Evolutionary conservation across 2,797 vertebrate species (phyloP), one percentile per base, ranked within the genome.

Genomic region (Silurus lanzhouensis): DNA sequence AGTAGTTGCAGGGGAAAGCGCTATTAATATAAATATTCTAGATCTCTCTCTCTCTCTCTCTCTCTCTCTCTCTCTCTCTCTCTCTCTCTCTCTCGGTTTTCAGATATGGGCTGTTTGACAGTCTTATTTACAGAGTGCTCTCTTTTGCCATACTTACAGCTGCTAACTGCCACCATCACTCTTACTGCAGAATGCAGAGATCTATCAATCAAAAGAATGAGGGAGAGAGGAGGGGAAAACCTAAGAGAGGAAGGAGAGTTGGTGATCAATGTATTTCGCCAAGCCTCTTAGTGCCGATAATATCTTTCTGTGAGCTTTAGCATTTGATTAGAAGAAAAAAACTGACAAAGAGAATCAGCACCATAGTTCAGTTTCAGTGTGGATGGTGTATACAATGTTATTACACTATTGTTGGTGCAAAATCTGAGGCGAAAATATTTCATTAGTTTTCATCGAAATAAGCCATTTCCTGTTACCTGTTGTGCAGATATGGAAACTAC

Each of bases 291-390:
- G 87, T 86, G 86, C 88, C 79, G 90, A 93, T 94, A 93, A 87
- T 82, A 92, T 92, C 90, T 87, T 61, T 83, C 44, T 27, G 78
- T 87, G 89, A 83, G 70, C 78, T 88, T 79, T 85, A 91, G 88
- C 91, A 89, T 92, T 93, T 92, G 90, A 93, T 92, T 94, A 91
- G 90, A 70, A 89, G 88, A 83, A 86, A 83, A 86, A 84, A 88
- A 88, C 86, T 77, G 67, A 77, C 78, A 57, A 22, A 57, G 66
- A 57, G 76, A 77, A 20, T 48, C 27, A 17, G 27, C 25, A 67
- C 27, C 15, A 17, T 17, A 67, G 64, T 17, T 68, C n/a, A 38
- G 27, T 70, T 70, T 44, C 27, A 70, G 7, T 38, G 6, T 44
- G 44, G 15, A 44, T 70, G 67, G 17, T 70, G 38, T 71, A 71